A percentile compares a stretch with the other conserved stretches of the same genome.
Evolutionary conservation across 2,888 invertebrate genomes (phyloP).

Genomic region (Drosophila differens): DNA sequence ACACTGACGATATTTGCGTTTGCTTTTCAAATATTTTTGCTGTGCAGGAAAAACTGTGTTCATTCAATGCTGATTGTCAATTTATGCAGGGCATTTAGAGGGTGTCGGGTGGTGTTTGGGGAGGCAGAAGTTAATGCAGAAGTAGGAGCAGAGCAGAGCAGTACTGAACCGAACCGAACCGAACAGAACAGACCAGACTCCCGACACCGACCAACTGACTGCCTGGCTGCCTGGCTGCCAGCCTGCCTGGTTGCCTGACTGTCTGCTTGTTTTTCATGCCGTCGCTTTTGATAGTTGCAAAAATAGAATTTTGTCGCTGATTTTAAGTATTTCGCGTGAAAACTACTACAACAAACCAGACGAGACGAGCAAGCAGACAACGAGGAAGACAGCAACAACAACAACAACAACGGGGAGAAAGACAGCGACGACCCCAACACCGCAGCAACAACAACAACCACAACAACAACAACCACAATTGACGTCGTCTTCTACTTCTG

Average conservation of each 20-base stretch:
- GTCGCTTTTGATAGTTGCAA: constrained; percentile 72
- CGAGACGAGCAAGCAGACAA: constrained; percentile 17
- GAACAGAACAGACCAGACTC: constrained; percentile 10
- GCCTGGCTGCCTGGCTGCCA: constrained; percentile 47
- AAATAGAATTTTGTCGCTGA: constrained; percentile 80
- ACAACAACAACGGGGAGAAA: constrained; percentile 15
- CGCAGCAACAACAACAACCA: background rate
- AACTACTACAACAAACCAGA: constrained; percentile 63
- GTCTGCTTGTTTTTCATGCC: constrained; percentile 63
- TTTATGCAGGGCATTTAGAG: constrained; percentile 10
- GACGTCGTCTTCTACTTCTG: constrained; percentile 6
- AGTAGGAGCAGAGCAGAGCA: background rate
- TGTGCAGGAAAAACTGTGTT: constrained; percentile 42
- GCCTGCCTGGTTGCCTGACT: constrained; percentile 51
- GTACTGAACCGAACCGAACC: background rate
- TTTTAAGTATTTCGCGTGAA: constrained; percentile 81
- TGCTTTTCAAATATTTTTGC: constrained; percentile 13
- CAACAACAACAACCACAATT: background rate
- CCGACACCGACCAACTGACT: constrained; percentile 43
- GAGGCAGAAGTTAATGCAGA: background rate
- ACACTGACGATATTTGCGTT: constrained; percentile 21
- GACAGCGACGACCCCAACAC: constrained; percentile 10
- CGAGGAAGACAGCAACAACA: constrained; percentile 26
- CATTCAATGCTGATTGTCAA: constrained; percentile 75
- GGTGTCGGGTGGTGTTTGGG: background rate